These are phyloP conservation scores for Cryptoblepharus egeriae DNA, from an alignment of 2,797 vertebrate genomes.

Conservation along the genomic window DNA sequence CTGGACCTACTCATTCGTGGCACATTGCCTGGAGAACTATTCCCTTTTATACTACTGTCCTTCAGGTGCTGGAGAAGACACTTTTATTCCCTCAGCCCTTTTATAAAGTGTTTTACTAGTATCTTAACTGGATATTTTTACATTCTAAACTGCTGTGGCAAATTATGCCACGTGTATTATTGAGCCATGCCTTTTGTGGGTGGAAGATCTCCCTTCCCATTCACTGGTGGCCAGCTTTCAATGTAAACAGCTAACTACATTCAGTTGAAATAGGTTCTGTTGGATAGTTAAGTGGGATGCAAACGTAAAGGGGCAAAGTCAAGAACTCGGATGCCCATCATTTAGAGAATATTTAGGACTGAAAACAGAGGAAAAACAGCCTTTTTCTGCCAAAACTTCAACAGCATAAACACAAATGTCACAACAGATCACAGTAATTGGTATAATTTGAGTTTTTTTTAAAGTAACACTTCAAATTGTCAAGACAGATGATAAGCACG, in stretches of 20 bases:
- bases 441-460: constrained; percentile 28
- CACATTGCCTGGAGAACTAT: no score
- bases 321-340: no score
- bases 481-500: constrained; percentile 54
- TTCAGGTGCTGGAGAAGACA: no score
- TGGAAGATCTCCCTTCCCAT: background rate
- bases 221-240: constrained; percentile 35
- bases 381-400: constrained; percentile 69
- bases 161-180: no score
- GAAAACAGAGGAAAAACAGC: constrained; percentile 69
- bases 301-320: no score
- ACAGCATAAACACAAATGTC: constrained; percentile 68
- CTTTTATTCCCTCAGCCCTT: no score
- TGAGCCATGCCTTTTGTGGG: no score
- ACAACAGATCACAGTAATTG: constrained; percentile 56
- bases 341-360: constrained; percentile 12
- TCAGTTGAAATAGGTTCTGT: constrained; percentile 58
- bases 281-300: background rate
- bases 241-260: constrained; percentile 1
- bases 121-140: no score
- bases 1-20: no score
- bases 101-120: no score
- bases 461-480: constrained; percentile 45
- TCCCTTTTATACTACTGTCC: no score
- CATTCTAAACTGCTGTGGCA: no score